These are phyloP conservation scores for Ditula angustiorana DNA, from an alignment of 2,888 invertebrate species.

Conservation along the genomic window DNA sequence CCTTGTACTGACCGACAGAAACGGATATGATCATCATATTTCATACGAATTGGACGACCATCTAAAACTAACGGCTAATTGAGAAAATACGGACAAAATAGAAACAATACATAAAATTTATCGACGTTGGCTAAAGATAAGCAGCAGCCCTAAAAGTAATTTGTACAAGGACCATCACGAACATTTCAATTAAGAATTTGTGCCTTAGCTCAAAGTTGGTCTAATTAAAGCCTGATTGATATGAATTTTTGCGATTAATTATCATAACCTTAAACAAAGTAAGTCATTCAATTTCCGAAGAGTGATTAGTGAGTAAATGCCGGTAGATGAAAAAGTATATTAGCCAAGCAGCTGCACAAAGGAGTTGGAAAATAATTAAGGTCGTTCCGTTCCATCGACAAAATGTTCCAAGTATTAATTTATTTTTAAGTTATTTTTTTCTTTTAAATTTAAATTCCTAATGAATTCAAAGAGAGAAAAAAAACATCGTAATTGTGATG, in stretches of 20 bases:
- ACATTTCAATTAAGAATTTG: slow-evolving; percentile 35
- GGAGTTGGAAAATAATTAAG: neutral
- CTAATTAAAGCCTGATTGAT: slow-evolving; percentile 22
- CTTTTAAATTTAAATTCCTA: neutral
- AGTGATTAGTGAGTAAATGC: neutral
- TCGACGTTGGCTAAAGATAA: slow-evolving; percentile 36
- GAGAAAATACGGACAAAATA: slow-evolving; percentile 25
- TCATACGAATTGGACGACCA: slow-evolving; percentile 25
- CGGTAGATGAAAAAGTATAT: neutral
- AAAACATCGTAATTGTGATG: slow-evolving; percentile 38
- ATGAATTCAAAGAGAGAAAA: slow-evolving; percentile 6
- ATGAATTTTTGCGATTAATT: slow-evolving; percentile 17
- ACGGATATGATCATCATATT: slow-evolving; percentile 20
- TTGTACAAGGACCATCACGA: slow-evolving; percentile 43
- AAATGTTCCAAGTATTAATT: no score
- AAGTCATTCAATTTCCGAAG: neutral
- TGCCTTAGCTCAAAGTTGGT: neutral
- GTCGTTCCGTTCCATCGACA: no score
- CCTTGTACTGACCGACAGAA: slow-evolving; percentile 2
- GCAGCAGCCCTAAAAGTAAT: slow-evolving; percentile 51
- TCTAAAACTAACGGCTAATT: slow-evolving; percentile 29
- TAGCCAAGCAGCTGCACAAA: neutral
- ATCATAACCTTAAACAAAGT: neutral
- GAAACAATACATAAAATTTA: slow-evolving; percentile 38
- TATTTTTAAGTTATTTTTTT: no score